These are phyloP conservation scores for Tetramorium alpestre DNA, from an alignment of 1,140 invertebrate genomes.

Conservation along the genomic window DNA sequence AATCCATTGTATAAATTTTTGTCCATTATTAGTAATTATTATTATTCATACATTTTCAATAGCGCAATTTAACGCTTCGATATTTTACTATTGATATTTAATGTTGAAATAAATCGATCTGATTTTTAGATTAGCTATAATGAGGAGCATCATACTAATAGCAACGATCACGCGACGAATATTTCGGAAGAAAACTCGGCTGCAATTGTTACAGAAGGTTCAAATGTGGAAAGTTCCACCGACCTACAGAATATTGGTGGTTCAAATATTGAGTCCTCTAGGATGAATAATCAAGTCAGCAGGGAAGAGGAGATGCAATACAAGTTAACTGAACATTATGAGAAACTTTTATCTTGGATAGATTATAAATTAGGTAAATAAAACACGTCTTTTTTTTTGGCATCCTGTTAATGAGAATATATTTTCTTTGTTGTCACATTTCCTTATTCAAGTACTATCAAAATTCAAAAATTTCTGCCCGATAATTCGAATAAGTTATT, in stretches of 20 bases:
- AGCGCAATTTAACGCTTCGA: neutral
- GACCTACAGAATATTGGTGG: neutral
- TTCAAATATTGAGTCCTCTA: neutral
- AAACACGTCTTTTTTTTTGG: neutral
- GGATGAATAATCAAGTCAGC: neutral
- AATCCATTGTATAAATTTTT: neutral
- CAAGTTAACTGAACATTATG: constrained; percentile 79
- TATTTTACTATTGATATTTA: neutral
- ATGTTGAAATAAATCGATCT: neutral
- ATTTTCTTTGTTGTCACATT: neutral
- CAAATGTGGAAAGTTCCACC: neutral
- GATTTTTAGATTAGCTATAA: constrained; percentile 33
- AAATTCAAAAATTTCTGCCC: neutral
- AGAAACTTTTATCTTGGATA: constrained; percentile 79
- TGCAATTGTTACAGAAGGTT: neutral
- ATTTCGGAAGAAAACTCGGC: neutral
- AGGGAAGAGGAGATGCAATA: constrained; percentile 65
- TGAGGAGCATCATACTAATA: neutral
- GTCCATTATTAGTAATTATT: no score
- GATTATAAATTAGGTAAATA: constrained; percentile 76
- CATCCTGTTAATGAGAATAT: neutral
- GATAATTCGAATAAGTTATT: neutral
- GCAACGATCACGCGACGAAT: neutral
- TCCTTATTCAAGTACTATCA: neutral
- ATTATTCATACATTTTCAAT: constrained; percentile 5